A percentile compares a stretch with the other conserved stretches of the same genome.
Evolutionary conservation across 2,888 invertebrate species (phyloP).

Genomic region (Macaria liturata): DNA sequence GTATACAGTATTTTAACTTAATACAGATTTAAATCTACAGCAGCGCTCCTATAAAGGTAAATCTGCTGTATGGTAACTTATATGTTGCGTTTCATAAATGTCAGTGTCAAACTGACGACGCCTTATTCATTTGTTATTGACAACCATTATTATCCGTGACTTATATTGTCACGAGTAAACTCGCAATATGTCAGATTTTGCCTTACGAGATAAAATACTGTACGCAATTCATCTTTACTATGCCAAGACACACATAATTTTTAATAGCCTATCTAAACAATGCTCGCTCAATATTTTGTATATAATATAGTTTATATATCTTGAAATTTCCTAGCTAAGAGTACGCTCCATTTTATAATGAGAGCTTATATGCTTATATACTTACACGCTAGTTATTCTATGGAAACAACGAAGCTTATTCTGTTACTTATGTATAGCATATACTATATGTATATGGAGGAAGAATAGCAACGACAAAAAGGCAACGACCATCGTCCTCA

Average conservation of each 20-base stretch:
- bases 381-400: conserved; percentile 39
- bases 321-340: conserved; percentile 73
- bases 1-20: too few relatives aligned
- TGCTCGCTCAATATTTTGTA: conserved; percentile 58
- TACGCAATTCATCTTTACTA: too few relatives aligned
- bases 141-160: too few relatives aligned
- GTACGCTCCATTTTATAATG: conserved; percentile 56
- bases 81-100: too few relatives aligned
- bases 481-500: conserved; percentile 52
- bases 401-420: conserved; percentile 56
- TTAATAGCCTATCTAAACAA: conserved; percentile 72
- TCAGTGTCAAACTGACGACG: too few relatives aligned
- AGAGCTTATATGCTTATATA: conserved; percentile 39
- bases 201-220: too few relatives aligned
- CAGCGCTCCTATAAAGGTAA: too few relatives aligned
- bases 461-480: conserved; percentile 64
- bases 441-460: conserved; percentile 55
- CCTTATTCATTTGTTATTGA: too few relatives aligned
- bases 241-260: conserved; percentile 29
- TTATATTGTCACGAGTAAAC: too few relatives aligned
- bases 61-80: too few relatives aligned
- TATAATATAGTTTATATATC: conserved; percentile 64
- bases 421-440: conserved; percentile 32
- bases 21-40: too few relatives aligned
- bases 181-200: too few relatives aligned